A percentile compares a stretch with the other conserved stretches of the same genome.
Conservation (phyloP, 2,113 vertebrate genomes). For the Mobula birostris region DNA sequence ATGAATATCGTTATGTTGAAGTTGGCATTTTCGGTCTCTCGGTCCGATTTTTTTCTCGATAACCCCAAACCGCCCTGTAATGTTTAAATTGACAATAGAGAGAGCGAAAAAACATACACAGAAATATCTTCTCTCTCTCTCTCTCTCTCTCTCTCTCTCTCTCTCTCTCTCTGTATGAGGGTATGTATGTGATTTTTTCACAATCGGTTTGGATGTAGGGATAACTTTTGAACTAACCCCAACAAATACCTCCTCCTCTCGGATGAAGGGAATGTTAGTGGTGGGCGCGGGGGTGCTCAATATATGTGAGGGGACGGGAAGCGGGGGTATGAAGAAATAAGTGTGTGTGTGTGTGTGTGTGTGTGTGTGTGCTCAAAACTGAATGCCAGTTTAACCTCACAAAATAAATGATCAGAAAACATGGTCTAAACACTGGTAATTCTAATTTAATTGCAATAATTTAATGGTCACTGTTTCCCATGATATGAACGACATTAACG, state of each 20-base stretch:
- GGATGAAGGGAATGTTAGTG: slow-evolving; percentile 40
- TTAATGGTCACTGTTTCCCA: slow-evolving; percentile 1
- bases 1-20: slow-evolving; percentile 34
- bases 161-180: not conserved
- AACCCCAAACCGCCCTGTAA: slow-evolving; percentile 15
- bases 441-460: not conserved
- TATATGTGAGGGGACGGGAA: slow-evolving; percentile 46
- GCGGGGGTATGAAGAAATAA: slow-evolving; percentile 31
- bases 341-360: not conserved
- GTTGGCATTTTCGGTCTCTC: slow-evolving; percentile 23
- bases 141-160: too few species aligned
- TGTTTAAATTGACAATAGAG: slow-evolving; percentile 8
- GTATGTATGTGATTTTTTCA: slow-evolving; percentile 15
- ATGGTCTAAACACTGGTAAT: not conserved
- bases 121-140: too few species aligned
- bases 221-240: slow-evolving; percentile 31
- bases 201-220: not conserved
- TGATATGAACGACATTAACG: not conserved
- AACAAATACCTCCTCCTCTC: not conserved
- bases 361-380: not conserved
- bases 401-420: slow-evolving; percentile 12
- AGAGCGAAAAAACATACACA: not conserved
- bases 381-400: not conserved
- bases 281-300: slow-evolving; percentile 51
- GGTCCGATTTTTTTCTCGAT: slow-evolving; percentile 2